Evolutionary conservation across 2,888 invertebrate genomes (phyloP).

Genomic region (Scaptomyza polygonia): DNA sequence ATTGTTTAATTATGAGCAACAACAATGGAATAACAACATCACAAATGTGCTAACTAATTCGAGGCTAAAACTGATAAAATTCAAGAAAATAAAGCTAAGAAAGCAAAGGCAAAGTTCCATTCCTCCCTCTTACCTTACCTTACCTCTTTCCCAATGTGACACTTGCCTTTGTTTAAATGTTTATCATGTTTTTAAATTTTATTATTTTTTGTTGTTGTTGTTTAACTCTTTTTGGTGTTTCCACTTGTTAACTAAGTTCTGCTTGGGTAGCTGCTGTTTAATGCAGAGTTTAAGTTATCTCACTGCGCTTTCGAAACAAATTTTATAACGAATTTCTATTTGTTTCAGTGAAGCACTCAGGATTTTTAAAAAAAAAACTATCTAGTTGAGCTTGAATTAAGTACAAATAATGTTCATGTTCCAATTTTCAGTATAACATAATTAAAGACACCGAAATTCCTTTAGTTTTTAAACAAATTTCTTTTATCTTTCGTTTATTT

Average conservation of each 20-base stretch:
- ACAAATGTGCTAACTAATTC: conserved; percentile 76
- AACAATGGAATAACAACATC: conserved; percentile 32
- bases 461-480: no score
- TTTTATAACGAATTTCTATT: background rate
- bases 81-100: conserved; percentile 27
- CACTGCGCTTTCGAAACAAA: background rate
- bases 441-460: no score
- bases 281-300: background rate
- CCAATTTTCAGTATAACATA: no score
- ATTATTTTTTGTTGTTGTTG: no score
- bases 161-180: conserved; percentile 32
- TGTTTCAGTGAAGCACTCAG: no score
- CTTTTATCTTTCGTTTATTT: no score
- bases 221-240: conserved; percentile 20
- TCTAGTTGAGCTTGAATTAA: no score
- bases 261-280: conserved; percentile 26
- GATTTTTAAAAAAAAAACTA: no score
- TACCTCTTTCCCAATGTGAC: conserved; percentile 44
- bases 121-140: no score
- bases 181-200: conserved; percentile 28
- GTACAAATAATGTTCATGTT: no score
- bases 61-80: conserved; percentile 65
- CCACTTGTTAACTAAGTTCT: conserved; percentile 11
- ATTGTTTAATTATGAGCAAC: conserved; percentile 78
- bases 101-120: background rate